Conservation (phyloP, 2,888 invertebrate genomes). For the Lottia scabra region DNA sequence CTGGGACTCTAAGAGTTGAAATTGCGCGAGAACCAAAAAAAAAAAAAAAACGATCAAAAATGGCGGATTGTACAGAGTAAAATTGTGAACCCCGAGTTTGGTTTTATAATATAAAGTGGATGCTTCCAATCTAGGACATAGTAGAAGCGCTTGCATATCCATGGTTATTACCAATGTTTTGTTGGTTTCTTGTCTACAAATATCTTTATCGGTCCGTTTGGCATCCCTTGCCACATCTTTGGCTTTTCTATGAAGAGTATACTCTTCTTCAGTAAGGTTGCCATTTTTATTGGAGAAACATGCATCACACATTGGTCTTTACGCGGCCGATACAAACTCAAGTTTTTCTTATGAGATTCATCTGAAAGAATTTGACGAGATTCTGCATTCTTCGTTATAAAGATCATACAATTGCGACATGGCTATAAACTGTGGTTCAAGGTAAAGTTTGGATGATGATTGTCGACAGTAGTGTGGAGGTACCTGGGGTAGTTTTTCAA, state of each 20-base stretch:
- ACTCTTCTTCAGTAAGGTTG: neutral
- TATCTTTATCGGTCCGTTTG: slow-evolving; percentile 15
- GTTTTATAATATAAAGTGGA: slow-evolving; percentile 17
- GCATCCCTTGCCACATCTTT: slow-evolving; percentile 4
- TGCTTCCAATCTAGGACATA: slow-evolving; percentile 9
- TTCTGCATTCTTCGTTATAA: neutral
- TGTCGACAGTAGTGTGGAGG: slow-evolving; percentile 11
- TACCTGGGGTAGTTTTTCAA: slow-evolving; percentile 7
- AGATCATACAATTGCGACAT: neutral
- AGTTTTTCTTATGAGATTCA: slow-evolving; percentile 5
- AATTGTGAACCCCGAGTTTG: slow-evolving; percentile 18
- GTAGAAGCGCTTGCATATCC: slow-evolving; percentile 16
- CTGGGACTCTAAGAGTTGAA: too few species aligned
- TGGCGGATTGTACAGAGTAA: slow-evolving; percentile 19
- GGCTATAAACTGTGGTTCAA: neutral
- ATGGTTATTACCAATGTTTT: neutral
- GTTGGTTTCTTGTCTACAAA: neutral
- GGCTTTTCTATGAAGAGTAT: neutral
- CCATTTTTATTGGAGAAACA: neutral
- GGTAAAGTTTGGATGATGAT: neutral
- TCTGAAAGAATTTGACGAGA: neutral
- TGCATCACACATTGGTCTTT: slow-evolving; percentile 18
- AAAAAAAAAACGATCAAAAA: too few species aligned
- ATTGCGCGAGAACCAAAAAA: too few species aligned
- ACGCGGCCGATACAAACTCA: slow-evolving; percentile 7